Percentiles rank a stretch among this genome's conserved stretches.
Conservation (phyloP, 1,140 invertebrate species). For the Drosophila bifasciata region DNA sequence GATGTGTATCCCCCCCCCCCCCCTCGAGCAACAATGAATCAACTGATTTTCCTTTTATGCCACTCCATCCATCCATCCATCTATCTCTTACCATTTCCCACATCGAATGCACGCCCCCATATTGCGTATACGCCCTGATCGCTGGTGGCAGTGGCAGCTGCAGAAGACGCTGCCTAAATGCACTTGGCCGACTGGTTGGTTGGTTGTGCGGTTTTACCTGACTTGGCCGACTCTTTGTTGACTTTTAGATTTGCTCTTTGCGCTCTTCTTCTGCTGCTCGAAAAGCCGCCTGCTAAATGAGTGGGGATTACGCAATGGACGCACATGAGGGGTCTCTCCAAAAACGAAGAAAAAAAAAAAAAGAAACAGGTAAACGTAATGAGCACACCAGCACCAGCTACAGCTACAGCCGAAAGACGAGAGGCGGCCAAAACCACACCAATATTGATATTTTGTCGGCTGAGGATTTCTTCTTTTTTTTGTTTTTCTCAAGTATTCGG, state of each 20-base stretch:
- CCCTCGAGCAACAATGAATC: conserved; percentile 21
- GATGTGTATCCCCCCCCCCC: conserved; percentile 7
- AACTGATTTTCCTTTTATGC: conserved; percentile 14
- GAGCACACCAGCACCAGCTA: conserved; percentile 45
- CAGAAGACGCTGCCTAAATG: conserved; percentile 56
- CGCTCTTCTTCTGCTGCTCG: conserved; percentile 55
- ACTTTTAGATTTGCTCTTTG: conserved; percentile 66
- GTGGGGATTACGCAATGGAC: conserved; percentile 73
- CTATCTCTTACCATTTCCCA: conserved; percentile 21
- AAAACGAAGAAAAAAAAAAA: conserved; percentile 11
- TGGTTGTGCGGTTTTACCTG: conserved; percentile 9
- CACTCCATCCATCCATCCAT: background rate
- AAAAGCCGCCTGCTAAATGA: conserved; percentile 66
- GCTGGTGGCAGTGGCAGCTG: conserved; percentile 39
- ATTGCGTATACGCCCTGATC: conserved; percentile 44
- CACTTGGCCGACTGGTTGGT: conserved; percentile 56
- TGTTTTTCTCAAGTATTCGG: conserved; percentile 1
- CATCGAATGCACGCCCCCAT: conserved; percentile 49
- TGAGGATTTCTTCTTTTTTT: conserved; percentile 47
- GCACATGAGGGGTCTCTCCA: conserved; percentile 66
- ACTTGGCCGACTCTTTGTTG: conserved; percentile 59
- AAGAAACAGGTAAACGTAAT: conserved; percentile 72
- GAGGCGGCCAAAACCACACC: conserved; percentile 45
- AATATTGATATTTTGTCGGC: conserved; percentile 78
- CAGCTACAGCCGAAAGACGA: conserved; percentile 17